phyloP scores from a whole-genome alignment of 35 echinoderm and acorn worm species.

The Heliocidaris erythrogramma region DNA sequence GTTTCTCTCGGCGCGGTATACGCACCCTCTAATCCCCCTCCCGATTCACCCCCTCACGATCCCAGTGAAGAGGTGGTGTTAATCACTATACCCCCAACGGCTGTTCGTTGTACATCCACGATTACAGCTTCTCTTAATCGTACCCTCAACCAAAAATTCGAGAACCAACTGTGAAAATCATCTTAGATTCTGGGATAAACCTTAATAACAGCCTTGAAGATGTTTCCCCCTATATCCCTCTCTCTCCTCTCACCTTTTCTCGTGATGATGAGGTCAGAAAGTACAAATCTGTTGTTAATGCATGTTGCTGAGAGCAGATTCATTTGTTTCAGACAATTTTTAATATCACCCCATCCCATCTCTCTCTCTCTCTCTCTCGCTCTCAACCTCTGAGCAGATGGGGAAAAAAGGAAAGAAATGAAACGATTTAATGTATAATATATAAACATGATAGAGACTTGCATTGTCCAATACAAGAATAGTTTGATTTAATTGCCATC shows the following conservation, averaged over 20 bases:
- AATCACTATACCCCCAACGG: constrained; percentile 8
- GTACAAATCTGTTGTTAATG: neutral
- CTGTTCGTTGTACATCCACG: constrained; percentile 18
- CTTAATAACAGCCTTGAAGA: neutral
- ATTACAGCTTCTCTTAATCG: constrained; percentile 9
- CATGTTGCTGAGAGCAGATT: neutral
- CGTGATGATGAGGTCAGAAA: neutral
- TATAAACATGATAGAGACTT: too few species aligned
- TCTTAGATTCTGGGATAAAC: neutral
- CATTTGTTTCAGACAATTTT: neutral
- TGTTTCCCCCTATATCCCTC: neutral
- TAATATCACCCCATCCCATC: neutral
- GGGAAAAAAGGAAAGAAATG: too few species aligned
- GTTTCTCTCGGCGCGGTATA: neutral
- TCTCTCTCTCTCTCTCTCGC: neutral
- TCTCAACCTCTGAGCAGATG: neutral
- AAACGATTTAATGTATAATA: too few species aligned
- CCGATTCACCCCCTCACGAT: constrained; percentile 8
- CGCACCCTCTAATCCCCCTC: constrained; percentile 7
- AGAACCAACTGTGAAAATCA: constrained; percentile 24
- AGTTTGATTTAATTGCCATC: too few species aligned
- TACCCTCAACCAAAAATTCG: constrained; percentile 6
- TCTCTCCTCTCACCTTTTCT: neutral
- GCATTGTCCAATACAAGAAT: too few species aligned
- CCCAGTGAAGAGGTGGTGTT: neutral